Base-by-base conservation (phyloP, 2,888 invertebrate species). In the Brachyptera putata region DNA sequence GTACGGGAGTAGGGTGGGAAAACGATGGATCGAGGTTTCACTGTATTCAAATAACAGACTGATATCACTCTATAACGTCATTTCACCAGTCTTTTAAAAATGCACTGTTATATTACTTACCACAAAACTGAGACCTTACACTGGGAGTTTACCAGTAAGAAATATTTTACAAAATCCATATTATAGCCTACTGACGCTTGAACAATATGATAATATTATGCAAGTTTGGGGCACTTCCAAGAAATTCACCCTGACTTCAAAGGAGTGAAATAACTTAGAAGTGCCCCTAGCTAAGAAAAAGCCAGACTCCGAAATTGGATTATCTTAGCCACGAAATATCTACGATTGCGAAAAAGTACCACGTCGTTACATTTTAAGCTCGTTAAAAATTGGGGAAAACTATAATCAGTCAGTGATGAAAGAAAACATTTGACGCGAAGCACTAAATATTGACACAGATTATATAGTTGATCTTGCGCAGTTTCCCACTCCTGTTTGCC, bases 211-310 rank as follows among this genome's bases (percentile, higher is more conserved):
- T 39, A 39, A 39, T 43, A 14, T 18, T 21, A 16, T 43, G 18
- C 16, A 43, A 43, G 21, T 41, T 57, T 34, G 61, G 61, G 61
- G 61, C 61, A 61, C 61, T 61, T 61, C 58, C 56, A 55, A 61
- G 61, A 30, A 46, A 61, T 58, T 59, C 61, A 36, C 57, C 49
- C 11, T 25, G 21, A 39, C 21, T 18, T 39, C 14, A 30, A 34
- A 37, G 53, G 41, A 50, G 36, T n/a, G 50, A 56, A 60, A 57
- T 56, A 39, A 39, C 60, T 60, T 49, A 49, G 60, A 60, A 60
- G 60, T 60, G 60, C 60, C 60, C 60, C 60, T 24, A 37, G 24
- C 56, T 55, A 60, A 56, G 56, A 60, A 25, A 48, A 56, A 26
- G 16, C 53, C 25, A n/a, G n/a, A 37, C 14, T 16, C 36, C 46